Percentiles rank a stretch among this genome's conserved stretches.
phyloP scores from a whole-genome alignment of 2,797 vertebrate genomes.

The Alcedo atthis region DNA sequence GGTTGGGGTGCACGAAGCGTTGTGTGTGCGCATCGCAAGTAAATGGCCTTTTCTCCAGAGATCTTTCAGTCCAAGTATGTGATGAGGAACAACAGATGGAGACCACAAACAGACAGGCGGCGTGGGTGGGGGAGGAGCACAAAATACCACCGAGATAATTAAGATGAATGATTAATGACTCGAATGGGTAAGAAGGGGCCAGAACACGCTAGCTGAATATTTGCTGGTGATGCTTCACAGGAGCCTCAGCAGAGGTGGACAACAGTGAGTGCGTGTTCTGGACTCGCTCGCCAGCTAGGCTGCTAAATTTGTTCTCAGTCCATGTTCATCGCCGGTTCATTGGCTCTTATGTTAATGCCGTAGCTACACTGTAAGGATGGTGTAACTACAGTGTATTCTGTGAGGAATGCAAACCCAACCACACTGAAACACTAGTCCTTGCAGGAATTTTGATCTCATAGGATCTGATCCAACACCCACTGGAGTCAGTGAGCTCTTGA shows the following conservation, averaged over 20 bases:
- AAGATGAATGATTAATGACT: constrained; percentile 56
- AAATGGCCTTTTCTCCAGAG: constrained; percentile 1
- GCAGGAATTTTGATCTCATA: constrained; percentile 38
- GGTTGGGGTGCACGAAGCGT: not conserved
- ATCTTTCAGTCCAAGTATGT: not conserved
- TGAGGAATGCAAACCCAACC: constrained; percentile 8
- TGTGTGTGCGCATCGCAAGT: not conserved
- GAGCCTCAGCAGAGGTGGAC: not conserved
- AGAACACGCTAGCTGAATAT: not conserved
- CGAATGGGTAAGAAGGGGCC: constrained; percentile 3
- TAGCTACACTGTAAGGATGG: not conserved
- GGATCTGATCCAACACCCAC: constrained; percentile 39
- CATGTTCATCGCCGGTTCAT: not conserved
- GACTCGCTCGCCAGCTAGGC: not conserved
- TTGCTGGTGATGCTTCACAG: not conserved
- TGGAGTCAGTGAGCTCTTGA: constrained; percentile 54
- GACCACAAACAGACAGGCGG: constrained; percentile 10
- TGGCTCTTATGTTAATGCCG: not conserved
- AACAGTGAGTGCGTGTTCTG: not conserved
- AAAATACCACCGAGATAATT: constrained; percentile 15
- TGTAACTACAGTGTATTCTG: constrained; percentile 16
- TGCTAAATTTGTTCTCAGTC: not conserved
- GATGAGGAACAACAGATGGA: constrained; percentile 56
- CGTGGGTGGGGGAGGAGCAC: constrained; percentile 34
- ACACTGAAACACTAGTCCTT: constrained; percentile 20